Base-by-base conservation (phyloP, 2,797 vertebrate genomes). In the Cynodonichthys magdalenae region DNA sequence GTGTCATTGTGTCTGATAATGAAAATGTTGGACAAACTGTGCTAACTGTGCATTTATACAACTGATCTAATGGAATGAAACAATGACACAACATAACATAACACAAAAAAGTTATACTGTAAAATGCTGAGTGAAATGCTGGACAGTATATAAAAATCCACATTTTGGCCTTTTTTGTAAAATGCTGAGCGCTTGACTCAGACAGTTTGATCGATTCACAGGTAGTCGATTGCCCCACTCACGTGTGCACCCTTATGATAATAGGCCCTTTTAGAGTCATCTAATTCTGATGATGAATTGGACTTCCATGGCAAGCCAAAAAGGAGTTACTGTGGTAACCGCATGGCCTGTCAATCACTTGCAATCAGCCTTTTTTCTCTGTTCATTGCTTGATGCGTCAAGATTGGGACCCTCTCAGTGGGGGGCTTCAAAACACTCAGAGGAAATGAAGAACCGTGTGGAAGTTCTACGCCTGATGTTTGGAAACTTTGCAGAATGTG, bases 311-410 rank as follows among this genome's bases (percentile, higher is more conserved):
- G 87, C 81, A 92, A 92, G 74, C 87, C 79, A 90, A 92, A 92
- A 91, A 86, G 83, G 85, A 88, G 92, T 93, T 92, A 92, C 92
- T 93, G 91, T 92, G 92, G 93, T 87, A 93, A 94, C 93, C 75
- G 71, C 85, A 87, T 87, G 81, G 80, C 77, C 90, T 93, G 93
- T 93, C 93, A 95, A 94, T 95, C 93, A 94, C 90, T 82, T 41
- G 92, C 93, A 94, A 94, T 95, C 93, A 94, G 91, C 80, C 87
- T 87, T 91, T 91, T 92, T 90, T 88, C 85, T 90, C 87, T 87
- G 84, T 89, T 92, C 87, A 91, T 93, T 90, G 89, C 92, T 93
- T 87, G 90, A 91, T 91, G 92, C 88, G 86, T 92, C 87, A 85
- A 93, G 92, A 94, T 94, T 94, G 94, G 91, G 92, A 92, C 92